Base-by-base conservation (phyloP, 2,113 vertebrate species). In the Lophochroa leadbeateri region DNA sequence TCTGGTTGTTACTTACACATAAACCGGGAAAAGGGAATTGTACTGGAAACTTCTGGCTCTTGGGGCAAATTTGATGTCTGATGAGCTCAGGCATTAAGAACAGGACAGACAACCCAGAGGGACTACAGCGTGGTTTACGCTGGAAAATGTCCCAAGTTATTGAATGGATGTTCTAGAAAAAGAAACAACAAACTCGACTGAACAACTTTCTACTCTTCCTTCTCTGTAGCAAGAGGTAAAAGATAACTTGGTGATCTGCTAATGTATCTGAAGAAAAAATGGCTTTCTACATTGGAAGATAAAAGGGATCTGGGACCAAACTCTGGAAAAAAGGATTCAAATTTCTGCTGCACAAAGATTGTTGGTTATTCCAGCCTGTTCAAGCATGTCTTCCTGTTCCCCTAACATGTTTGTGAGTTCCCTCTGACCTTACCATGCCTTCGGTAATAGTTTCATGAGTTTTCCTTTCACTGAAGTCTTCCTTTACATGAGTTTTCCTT, bases 341-440 rank as follows among this genome's bases (percentile, higher is more conserved):
- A 17, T n/a, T 70, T n/a, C 53, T 84, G 2, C 39, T 57, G 46
- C 6, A 2, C 20, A 2, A 6, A 33, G 8, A 25, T 11, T 13
- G 7, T 43, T 8, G 18, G 7, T 57, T 61, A n/a, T 47, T 79
- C 2, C 5, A 16, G 3, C 28, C 31, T 72, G 69, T 53, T 69
- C 15, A 33, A 10, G 11, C 15, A 18, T 3, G 4, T 24, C 47
- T 75, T 52, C 11, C 55, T 25, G 6, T 29, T 29, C 9, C 25
- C 37, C 14, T 3, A 9, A 7, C 3, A 2, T 1, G 2, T 52
- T 76, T 61, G 12, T 57, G 44, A 80, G 33, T 13, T 13, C 8
- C 28, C 23, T 46, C 6, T 21, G 27, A 21, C 4, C 1, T 21
- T 24, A 31, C 33, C 5, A 2, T 6, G 2, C 15, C 24, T 0